phyloP scores from a whole-genome alignment of 2,888 invertebrate genomes.

The Sminthurinus aureus region DNA sequence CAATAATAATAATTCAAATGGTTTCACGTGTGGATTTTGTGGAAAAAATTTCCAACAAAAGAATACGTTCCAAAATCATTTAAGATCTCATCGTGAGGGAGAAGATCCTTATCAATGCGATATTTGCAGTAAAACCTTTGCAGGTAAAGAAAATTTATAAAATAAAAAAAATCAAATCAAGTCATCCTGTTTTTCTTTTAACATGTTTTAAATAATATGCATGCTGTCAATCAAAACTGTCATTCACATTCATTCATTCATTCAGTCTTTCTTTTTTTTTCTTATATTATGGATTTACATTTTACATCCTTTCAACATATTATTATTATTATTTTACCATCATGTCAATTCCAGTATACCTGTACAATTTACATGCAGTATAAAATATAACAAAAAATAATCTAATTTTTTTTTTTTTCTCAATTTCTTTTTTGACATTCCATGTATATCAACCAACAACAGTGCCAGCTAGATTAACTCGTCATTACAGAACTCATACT shows the following conservation, averaged over 20 bases:
- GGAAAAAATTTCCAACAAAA: conserved; percentile 78
- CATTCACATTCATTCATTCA: neutral
- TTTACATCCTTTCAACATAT: neutral
- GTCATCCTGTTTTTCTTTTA: too few species aligned
- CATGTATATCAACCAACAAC: too few species aligned
- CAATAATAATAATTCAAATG: conserved; percentile 51
- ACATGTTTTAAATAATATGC: too few species aligned
- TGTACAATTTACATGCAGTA: too few species aligned
- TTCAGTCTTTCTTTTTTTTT: neutral
- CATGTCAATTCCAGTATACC: too few species aligned
- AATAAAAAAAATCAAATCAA: too few species aligned
- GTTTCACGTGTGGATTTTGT: conserved; percentile 74
- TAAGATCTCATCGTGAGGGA: conserved; percentile 68
- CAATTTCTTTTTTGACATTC: too few species aligned
- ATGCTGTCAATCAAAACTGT: too few species aligned
- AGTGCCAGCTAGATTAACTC: conserved; percentile 82
- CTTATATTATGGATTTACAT: neutral
- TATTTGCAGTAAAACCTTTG: conserved; percentile 89
- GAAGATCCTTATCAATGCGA: conserved; percentile 85
- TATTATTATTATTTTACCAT: neutral
- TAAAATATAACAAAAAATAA: too few species aligned
- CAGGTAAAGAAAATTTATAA: conserved; percentile 63
- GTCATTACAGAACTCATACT: conserved; percentile 89
- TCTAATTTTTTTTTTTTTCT: conserved; percentile 6
- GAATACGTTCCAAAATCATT: conserved; percentile 76